Percentiles rank a stretch among this genome's conserved stretches.
Evolutionary conservation across 2,113 vertebrate genomes (phyloP).

Genomic region (Pelmatolapia mariae): DNA sequence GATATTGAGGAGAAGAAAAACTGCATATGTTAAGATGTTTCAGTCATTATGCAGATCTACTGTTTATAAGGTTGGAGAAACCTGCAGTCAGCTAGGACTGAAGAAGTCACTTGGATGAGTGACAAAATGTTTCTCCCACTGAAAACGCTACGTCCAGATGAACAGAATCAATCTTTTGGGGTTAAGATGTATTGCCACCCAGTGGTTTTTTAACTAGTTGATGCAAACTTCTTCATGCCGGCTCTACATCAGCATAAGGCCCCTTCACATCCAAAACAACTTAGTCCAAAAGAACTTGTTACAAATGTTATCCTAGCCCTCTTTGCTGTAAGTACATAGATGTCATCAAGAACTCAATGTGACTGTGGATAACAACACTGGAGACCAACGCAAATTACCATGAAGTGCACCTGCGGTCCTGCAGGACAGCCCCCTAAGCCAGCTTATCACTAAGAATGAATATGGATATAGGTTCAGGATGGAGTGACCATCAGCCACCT

Average conservation of each 20-base stretch:
- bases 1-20: neutral
- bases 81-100: rapidly evolving
- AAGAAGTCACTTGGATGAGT: neutral
- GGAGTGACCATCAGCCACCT: neutral
- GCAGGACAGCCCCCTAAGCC: neutral
- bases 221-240: neutral
- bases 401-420: neutral
- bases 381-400: neutral
- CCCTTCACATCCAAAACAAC: neutral
- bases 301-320: neutral
- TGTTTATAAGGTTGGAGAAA: neutral
- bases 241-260: neutral
- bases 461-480: neutral
- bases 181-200: neutral
- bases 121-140: neutral
- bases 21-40: neutral
- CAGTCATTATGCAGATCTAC: neutral
- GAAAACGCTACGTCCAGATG: neutral
- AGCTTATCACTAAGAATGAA: neutral
- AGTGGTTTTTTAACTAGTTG: neutral
- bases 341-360: neutral
- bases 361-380: neutral
- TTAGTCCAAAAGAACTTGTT: neutral
- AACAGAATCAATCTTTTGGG: neutral
- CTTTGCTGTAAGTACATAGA: neutral